These are phyloP conservation scores for Heliocidaris tuberculata DNA, from an alignment of 35 echinoderm and acorn worm species.

Conservation along the genomic window DNA sequence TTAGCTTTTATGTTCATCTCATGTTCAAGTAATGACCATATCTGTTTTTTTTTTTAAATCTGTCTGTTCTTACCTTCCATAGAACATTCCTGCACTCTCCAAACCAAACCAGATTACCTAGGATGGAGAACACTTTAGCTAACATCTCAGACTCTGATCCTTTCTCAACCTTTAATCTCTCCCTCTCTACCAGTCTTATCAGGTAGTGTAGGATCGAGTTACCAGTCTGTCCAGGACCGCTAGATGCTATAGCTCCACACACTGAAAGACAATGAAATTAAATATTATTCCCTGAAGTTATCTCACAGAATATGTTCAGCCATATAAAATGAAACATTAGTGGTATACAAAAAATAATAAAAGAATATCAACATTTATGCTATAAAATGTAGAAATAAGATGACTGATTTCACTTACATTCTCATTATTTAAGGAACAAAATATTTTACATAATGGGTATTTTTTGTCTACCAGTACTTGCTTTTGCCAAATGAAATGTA, in stretches of 20 bases:
- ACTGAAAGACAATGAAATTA: constrained; percentile 49
- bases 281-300: neutral
- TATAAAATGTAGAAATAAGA: no score
- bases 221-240: constrained; percentile 59
- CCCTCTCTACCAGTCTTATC: constrained; percentile 64
- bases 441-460: no score
- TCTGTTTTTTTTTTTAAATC: neutral
- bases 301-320: no score
- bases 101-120: constrained; percentile 68
- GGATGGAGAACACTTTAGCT: constrained; percentile 55
- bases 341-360: no score
- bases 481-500: no score
- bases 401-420: no score
- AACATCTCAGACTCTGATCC: constrained; percentile 25
- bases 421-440: no score
- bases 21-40: no score
- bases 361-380: no score
- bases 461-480: no score
- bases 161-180: constrained; percentile 49
- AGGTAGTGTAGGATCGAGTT: constrained; percentile 76
- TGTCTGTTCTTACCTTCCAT: constrained; percentile 70
- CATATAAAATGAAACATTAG: no score
- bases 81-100: constrained; percentile 85
- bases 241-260: constrained; percentile 55
- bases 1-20: no score